Conservation (phyloP, 2,888 invertebrate species). For the Ectropis crepuscularia region DNA sequence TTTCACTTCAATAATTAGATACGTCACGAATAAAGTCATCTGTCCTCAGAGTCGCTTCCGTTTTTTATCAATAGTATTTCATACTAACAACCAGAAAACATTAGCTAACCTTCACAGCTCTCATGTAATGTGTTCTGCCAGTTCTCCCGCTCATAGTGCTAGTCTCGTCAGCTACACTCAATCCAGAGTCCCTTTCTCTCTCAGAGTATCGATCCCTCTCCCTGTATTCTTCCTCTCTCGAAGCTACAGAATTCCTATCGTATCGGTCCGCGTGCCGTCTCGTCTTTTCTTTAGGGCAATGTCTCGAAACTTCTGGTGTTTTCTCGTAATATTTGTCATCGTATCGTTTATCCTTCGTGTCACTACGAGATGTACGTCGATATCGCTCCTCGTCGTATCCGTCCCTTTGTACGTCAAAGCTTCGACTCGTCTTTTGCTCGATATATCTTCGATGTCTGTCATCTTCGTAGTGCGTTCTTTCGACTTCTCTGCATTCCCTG, state of each 20-base stretch:
- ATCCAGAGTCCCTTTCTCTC: conserved; percentile 72
- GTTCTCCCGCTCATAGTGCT: conserved; percentile 74
- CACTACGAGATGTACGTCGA: conserved; percentile 64
- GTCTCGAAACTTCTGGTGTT: conserved; percentile 43
- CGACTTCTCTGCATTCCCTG: conserved; percentile 57
- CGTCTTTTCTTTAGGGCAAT: conserved; percentile 55
- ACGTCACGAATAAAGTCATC: no score
- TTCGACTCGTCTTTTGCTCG: conserved; percentile 70
- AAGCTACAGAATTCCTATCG: conserved; percentile 66
- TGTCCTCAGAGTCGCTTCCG: no score
- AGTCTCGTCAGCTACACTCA: conserved; percentile 74
- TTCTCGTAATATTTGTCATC: conserved; percentile 63
- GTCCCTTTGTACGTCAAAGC: conserved; percentile 66
- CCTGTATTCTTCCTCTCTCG: conserved; percentile 67
- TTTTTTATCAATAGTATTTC: no score
- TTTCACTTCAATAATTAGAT: no score
- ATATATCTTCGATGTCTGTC: conserved; percentile 54
- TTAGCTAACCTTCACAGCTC: conserved; percentile 67
- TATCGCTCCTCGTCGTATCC: conserved; percentile 59
- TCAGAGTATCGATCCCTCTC: conserved; percentile 68
- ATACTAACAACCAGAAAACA: background rate
- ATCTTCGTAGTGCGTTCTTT: conserved; percentile 58
- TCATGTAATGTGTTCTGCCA: conserved; percentile 72
- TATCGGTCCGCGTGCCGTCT: conserved; percentile 61
- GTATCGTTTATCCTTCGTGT: conserved; percentile 56